phyloP scores from a whole-genome alignment of 2,888 invertebrate genomes.

The Cryptophagus acutangulus region DNA sequence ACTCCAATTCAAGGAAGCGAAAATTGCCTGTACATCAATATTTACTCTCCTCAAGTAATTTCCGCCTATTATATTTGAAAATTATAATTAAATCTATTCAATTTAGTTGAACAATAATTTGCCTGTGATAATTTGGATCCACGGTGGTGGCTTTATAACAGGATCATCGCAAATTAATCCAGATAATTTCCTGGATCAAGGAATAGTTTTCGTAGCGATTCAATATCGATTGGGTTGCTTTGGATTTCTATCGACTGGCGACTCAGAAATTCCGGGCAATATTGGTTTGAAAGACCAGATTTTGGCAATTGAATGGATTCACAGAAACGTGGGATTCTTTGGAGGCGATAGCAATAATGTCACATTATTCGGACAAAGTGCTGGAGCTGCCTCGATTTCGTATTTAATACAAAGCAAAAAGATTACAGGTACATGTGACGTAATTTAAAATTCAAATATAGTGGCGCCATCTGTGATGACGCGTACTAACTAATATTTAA shows the following conservation, averaged over 20 bases:
- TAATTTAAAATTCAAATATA: too few relatives aligned
- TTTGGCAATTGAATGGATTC: conserved; percentile 23
- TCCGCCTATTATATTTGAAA: too few relatives aligned
- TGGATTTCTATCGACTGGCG: conserved; percentile 24
- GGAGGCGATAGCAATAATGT: conserved; percentile 22
- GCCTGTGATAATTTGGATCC: conserved; percentile 15
- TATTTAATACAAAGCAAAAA: conserved; percentile 18
- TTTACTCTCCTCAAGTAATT: conserved; percentile 8
- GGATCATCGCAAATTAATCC: conserved; percentile 13
- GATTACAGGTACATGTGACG: too few relatives aligned
- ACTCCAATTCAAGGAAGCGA: too few relatives aligned
- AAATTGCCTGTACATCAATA: conserved; percentile 12
- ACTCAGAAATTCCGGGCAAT: conserved; percentile 19
- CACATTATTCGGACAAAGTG: conserved; percentile 25
- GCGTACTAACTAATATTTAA: too few relatives aligned
- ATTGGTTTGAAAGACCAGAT: conserved; percentile 24
- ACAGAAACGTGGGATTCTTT: conserved; percentile 20
- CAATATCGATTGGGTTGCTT: conserved; percentile 20
- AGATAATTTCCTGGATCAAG: conserved; percentile 18
- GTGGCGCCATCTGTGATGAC: too few relatives aligned
- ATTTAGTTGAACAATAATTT: conserved; percentile 3
- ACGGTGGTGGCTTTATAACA: conserved; percentile 17
- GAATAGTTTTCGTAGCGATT: conserved; percentile 16
- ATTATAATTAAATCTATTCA: not conserved
- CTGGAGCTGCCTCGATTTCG: conserved; percentile 21